Evolutionary conservation across 2,113 vertebrate species (phyloP).

Genomic region (Channa maculata): DNA sequence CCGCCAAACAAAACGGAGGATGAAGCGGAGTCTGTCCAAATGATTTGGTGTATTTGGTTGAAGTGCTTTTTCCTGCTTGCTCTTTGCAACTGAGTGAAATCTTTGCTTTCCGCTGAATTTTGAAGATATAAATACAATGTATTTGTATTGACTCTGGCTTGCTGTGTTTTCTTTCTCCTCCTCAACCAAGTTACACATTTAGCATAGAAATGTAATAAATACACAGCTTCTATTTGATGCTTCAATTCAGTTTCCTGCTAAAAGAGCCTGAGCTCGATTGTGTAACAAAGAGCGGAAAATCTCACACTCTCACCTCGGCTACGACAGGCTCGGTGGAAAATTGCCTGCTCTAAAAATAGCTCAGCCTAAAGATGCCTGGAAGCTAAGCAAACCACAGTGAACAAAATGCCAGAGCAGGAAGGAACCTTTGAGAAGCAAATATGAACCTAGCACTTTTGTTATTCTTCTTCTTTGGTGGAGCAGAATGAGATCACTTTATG

Average conservation of each 20-base stretch:
- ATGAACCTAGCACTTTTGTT: neutral
- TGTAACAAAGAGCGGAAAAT: constrained; percentile 48
- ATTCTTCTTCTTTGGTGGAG: neutral
- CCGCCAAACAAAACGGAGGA: neutral
- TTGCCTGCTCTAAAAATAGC: constrained; percentile 69
- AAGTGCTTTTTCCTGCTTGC: constrained; percentile 22
- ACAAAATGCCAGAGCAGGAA: constrained; percentile 35
- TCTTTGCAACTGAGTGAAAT: constrained; percentile 11
- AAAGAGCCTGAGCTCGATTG: constrained; percentile 3
- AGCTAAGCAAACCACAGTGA: constrained; percentile 55
- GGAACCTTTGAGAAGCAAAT: constrained; percentile 15
- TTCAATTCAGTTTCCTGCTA: constrained; percentile 26
- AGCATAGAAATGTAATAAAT: neutral
- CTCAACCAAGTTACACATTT: constrained; percentile 12
- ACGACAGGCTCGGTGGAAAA: constrained; percentile 41
- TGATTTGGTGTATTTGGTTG: constrained; percentile 28
- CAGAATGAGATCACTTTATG: neutral
- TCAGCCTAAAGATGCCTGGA: constrained; percentile 46
- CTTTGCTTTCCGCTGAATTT: neutral
- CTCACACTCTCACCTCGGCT: constrained; percentile 38
- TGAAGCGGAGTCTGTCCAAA: constrained; percentile 30
- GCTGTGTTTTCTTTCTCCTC: constrained; percentile 13
- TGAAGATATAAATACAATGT: neutral
- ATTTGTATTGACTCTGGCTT: neutral
- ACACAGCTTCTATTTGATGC: constrained; percentile 17